Evolutionary conservation across 2,888 invertebrate species (phyloP).

Genomic region (Protophormia terraenovae): DNA sequence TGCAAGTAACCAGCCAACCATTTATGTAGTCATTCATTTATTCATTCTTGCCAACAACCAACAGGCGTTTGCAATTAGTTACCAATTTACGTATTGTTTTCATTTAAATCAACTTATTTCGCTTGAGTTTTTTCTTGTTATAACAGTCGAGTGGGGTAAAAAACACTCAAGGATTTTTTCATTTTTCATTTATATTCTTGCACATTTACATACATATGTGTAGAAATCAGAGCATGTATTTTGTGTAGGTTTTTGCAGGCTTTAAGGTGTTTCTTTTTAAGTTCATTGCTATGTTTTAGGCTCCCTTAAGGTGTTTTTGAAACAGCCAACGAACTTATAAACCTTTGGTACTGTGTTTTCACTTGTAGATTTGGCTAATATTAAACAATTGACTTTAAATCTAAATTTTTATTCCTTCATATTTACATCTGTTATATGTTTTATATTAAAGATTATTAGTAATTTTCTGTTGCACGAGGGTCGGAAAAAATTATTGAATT

Average conservation of each 20-base stretch:
- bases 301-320: neutral
- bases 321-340: neutral
- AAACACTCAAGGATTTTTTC: too few species aligned
- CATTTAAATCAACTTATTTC: constrained; percentile 9
- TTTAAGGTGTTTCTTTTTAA: neutral
- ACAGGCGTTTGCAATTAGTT: constrained; percentile 27
- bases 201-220: too few species aligned
- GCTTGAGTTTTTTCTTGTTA: neutral
- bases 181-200: too few species aligned
- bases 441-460: neutral
- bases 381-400: neutral
- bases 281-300: neutral
- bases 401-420: neutral
- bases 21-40: neutral
- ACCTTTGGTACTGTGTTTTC: neutral
- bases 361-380: neutral
- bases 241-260: neutral
- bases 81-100: constrained; percentile 14
- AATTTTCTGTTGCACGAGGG: too few species aligned
- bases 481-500: too few species aligned
- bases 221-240: too few species aligned
- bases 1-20: too few species aligned
- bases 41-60: neutral
- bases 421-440: neutral
- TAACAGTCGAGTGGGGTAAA: too few species aligned